Evolutionary conservation across 2,113 vertebrate genomes (phyloP).

Genomic region (Brachirus orientalis): DNA sequence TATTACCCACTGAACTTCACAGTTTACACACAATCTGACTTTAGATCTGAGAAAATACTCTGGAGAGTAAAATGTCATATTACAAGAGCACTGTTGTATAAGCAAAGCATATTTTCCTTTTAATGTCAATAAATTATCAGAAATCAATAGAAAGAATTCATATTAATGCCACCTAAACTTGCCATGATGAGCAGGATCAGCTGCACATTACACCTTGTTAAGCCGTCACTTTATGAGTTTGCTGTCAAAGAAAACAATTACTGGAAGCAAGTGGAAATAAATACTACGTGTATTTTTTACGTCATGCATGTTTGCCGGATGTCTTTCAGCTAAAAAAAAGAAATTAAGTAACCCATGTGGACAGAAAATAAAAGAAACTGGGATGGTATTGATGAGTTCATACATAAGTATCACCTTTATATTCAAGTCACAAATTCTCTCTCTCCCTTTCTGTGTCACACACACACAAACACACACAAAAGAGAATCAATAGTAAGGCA

Average conservation of each 20-base stretch:
- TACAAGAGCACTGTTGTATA: not conserved
- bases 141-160: slow-evolving; percentile 36
- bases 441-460: not conserved
- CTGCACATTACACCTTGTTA: slow-evolving; percentile 14
- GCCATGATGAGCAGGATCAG: slow-evolving; percentile 22
- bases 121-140: slow-evolving; percentile 23
- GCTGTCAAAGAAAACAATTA: slow-evolving; percentile 26
- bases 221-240: slow-evolving; percentile 7
- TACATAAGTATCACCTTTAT: not conserved
- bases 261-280: not conserved
- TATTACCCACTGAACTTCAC: too few species aligned
- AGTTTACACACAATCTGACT: too few species aligned
- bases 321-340: not conserved
- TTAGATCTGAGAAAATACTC: not conserved
- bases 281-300: not conserved
- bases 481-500: not conserved
- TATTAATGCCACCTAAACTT: slow-evolving; percentile 27
- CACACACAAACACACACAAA: not conserved
- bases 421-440: not conserved
- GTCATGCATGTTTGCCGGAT: not conserved
- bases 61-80: not conserved
- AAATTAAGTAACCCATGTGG: not conserved
- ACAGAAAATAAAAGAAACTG: not conserved
- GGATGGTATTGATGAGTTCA: not conserved
- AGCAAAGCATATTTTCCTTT: not conserved